Conservation (phyloP, 2,888 invertebrate species). For the Tiliacea aurago region DNA sequence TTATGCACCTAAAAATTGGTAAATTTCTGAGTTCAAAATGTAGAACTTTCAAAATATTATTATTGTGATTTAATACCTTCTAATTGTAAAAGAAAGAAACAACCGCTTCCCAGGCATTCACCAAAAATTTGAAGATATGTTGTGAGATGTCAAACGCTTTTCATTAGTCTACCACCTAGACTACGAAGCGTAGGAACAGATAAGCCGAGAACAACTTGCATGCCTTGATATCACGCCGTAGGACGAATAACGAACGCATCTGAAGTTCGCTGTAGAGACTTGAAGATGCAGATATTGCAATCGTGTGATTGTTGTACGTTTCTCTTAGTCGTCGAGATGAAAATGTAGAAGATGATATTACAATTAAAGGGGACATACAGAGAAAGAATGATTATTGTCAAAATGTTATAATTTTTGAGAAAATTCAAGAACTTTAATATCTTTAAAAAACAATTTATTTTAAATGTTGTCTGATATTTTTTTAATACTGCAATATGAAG, state of each 20-base stretch:
- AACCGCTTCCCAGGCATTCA: neutral
- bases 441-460: no score
- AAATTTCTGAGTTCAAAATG: neutral
- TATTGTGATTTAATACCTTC: fast-evolving
- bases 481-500: no score
- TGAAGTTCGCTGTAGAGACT: slow-evolving; percentile 18
- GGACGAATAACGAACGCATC: slow-evolving; percentile 29
- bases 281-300: slow-evolving; percentile 38
- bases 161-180: slow-evolving; percentile 3
- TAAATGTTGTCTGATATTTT: no score
- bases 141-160: slow-evolving; percentile 21
- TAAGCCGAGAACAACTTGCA: slow-evolving; percentile 8
- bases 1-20: neutral
- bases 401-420: no score
- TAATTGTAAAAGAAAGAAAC: neutral
- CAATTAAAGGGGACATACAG: neutral
- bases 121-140: slow-evolving; percentile 11
- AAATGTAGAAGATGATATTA: neutral
- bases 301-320: slow-evolving; percentile 20
- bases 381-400: no score
- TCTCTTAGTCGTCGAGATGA: slow-evolving; percentile 15
- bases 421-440: no score
- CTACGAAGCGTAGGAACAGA: slow-evolving; percentile 16
- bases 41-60: neutral
- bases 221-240: neutral